Evolutionary conservation across 2,797 vertebrate species (phyloP), one percentile per base, ranked within the genome.

Genomic region (Falco peregrinus): DNA sequence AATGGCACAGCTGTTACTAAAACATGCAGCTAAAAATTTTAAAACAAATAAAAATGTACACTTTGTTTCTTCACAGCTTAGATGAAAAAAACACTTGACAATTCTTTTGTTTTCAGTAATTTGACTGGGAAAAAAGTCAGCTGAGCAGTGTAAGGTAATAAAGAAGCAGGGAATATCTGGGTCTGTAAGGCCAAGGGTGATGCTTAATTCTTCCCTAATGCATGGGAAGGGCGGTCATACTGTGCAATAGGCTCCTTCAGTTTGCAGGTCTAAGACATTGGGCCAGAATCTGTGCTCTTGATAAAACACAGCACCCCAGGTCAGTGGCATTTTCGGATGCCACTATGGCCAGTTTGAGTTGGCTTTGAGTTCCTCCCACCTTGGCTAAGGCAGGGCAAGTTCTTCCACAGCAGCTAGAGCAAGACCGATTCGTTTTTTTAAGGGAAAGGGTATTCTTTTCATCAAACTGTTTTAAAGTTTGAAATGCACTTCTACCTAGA

Each of bases 1-100:
- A 89, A 73, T 43, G 54, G 37, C 84, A 64, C 69, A 91, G 81
- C 74, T 79, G 80, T 92, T 94, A 33, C 51, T 90, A 68, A 94
- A 93, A 67, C 20, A 69, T 11, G 21, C 28, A 81, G 29, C 51
- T 73, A 69, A 79, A 73, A 51, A 47, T 31, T 59, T 39, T 67
- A 20, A 93, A 93, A 63, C 1, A 0, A 68, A 89, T 35, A 22
- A 84, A 92, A 96, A 86, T 6, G 17, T 39, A 57, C 0, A 5
- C 28, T 41, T 92, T 75, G 14, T 56, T 94, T 61, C 43, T 78
- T 93, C 56, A 83, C 39, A 78, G 69, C 15, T 43, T 73, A 69
- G 28, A 35, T n/a, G 19, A 65, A 91, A 90, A 91, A 91, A 77
- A 35, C 4, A 29, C 41, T 37, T 54, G 41, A 45, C 80, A 73